phyloP scores from a whole-genome alignment of 2,113 vertebrate genomes.

The Vulpes lagopus region DNA sequence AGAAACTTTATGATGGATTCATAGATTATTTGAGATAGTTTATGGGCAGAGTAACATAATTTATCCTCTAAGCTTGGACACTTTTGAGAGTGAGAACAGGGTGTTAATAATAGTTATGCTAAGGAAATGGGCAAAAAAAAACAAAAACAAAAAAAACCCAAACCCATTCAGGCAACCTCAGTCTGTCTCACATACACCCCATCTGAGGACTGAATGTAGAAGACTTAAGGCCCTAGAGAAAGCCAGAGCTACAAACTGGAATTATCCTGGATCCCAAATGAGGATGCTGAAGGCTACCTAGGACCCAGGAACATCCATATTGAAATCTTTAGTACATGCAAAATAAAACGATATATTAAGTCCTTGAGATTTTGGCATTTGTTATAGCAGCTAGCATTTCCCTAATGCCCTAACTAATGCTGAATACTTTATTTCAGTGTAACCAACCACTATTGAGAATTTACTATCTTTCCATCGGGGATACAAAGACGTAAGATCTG shows the following conservation, averaged over 20 bases:
- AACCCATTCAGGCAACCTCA: neutral
- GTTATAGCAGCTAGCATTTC: neutral
- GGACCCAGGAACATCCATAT: neutral
- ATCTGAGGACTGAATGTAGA: neutral
- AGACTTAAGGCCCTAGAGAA: neutral
- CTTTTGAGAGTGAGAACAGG: neutral
- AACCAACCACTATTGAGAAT: neutral
- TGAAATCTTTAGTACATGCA: neutral
- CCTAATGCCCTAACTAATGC: neutral
- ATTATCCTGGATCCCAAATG: neutral
- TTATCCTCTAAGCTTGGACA: neutral
- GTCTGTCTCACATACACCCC: neutral
- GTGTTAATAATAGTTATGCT: neutral
- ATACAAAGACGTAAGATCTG: neutral
- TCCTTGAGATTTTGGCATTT: neutral
- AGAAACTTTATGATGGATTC: neutral
- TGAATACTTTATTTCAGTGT: neutral
- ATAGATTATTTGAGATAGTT: neutral
- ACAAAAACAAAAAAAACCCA: neutral
- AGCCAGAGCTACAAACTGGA: neutral
- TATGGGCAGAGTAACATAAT: neutral
- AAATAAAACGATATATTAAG: neutral
- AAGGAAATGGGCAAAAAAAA: slow-evolving; percentile 6
- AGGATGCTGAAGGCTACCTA: neutral
- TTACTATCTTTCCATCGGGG: neutral